phyloP scores from a whole-genome alignment of 2,888 invertebrate species.

The Lacanobia oleracea region DNA sequence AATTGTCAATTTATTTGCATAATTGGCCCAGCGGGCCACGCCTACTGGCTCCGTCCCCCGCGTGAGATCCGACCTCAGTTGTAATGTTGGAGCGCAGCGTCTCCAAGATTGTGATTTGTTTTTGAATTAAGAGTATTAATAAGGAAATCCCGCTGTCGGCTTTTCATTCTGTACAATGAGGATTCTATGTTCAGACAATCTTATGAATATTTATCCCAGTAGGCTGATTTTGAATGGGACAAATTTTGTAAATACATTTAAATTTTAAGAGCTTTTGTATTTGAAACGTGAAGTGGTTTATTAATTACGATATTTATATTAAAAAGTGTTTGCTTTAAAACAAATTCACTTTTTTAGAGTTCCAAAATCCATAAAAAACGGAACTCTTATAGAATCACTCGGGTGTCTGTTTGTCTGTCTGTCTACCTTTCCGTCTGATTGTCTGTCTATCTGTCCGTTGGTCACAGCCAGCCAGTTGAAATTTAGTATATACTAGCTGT shows the following conservation, averaged over 20 bases:
- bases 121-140: slow-evolving; percentile 47
- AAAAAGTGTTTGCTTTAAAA: background rate
- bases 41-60: background rate
- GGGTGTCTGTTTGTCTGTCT: no score
- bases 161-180: slow-evolving; percentile 32
- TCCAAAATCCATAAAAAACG: no score
- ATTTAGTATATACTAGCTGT: no score
- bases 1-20: slow-evolving; percentile 71
- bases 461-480: no score
- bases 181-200: slow-evolving; percentile 35
- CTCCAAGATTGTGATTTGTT: slow-evolving; percentile 47
- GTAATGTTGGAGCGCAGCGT: slow-evolving; percentile 21
- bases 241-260: slow-evolving; percentile 30
- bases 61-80: background rate
- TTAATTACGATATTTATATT: background rate
- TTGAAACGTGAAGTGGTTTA: background rate
- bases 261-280: slow-evolving; percentile 3
- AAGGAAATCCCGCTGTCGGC: slow-evolving; percentile 33
- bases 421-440: no score
- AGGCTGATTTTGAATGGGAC: slow-evolving; percentile 26
- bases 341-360: no score
- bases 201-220: slow-evolving; percentile 53
- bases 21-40: slow-evolving; percentile 47
- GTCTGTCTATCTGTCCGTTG: no score
- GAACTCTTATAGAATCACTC: no score